phyloP scores from a whole-genome alignment of 2,888 invertebrate species.

The Thymelicus acteon region DNA sequence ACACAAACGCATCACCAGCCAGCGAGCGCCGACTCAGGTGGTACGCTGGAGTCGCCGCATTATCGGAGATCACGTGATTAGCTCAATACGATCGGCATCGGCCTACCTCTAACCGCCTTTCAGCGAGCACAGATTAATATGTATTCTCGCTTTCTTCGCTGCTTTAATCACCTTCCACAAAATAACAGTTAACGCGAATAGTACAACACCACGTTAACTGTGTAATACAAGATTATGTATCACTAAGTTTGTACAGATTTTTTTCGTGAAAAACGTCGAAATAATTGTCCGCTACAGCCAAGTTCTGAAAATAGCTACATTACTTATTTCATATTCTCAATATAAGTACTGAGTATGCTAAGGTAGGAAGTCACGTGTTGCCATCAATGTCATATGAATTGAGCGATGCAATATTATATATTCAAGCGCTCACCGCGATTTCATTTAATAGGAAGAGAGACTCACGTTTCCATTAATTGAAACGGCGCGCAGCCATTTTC shows the following conservation, averaged over 20 bases:
- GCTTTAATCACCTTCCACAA: constrained; percentile 4
- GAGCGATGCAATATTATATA: constrained; percentile 21
- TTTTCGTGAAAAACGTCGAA: neutral
- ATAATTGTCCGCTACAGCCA: neutral
- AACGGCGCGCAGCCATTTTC: constrained; percentile 61
- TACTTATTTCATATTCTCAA: too few species aligned
- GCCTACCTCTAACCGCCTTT: constrained; percentile 43
- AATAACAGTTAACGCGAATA: neutral
- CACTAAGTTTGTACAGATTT: neutral
- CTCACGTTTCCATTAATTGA: constrained; percentile 44
- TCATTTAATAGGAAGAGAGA: constrained; percentile 25
- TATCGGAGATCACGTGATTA: constrained; percentile 66
- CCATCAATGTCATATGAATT: constrained; percentile 25
- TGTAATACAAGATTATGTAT: neutral
- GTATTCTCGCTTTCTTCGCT: constrained; percentile 21
- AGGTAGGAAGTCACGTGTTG: constrained; percentile 9
- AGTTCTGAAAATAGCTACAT: neutral
- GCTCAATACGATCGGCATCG: constrained; percentile 48
- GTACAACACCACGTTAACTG: neutral
- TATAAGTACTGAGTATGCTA: neutral
- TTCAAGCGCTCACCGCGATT: constrained; percentile 29
- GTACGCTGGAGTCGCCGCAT: constrained; percentile 59
- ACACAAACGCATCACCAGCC: constrained; percentile 56
- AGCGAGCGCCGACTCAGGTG: constrained; percentile 65
- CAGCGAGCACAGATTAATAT: constrained; percentile 16